A percentile compares a stretch with the other conserved stretches of the same genome.
Conservation (phyloP, 2,797 vertebrate genomes). For the Rhinatrema bivittatum region DNA sequence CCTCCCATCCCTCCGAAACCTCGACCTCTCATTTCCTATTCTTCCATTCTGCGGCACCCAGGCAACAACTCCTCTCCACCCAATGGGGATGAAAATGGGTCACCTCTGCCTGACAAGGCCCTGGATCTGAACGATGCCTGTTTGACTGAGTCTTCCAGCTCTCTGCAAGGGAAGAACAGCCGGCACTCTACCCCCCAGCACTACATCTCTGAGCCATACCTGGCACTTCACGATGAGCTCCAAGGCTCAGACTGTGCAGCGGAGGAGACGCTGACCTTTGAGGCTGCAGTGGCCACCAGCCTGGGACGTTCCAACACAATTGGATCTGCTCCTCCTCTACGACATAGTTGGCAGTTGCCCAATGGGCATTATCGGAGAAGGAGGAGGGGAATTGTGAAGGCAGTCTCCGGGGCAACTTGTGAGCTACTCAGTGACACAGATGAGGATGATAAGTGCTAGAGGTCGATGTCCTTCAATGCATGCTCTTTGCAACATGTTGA, state of each 20-base stretch:
- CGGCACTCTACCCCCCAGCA: constrained; percentile 78
- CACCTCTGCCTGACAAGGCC: constrained; percentile 46
- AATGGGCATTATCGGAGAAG: constrained; percentile 88
- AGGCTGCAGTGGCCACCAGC: constrained; percentile 85
- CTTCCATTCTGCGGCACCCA: constrained; percentile 71
- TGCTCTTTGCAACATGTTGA: constrained; percentile 52
- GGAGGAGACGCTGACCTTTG: constrained; percentile 88
- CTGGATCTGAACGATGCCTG: constrained; percentile 45
- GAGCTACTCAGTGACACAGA: constrained; percentile 91
- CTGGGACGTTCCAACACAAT: constrained; percentile 85
- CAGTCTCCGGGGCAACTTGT: constrained; percentile 62
- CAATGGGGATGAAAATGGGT: constrained; percentile 56
- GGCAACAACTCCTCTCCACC: constrained; percentile 55
- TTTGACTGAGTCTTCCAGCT: constrained; percentile 50
- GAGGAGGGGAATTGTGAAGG: constrained; percentile 62
- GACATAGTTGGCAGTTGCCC: constrained; percentile 95
- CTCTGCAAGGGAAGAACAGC: constrained; percentile 51
- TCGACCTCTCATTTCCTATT: constrained; percentile 87
- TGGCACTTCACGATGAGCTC: constrained; percentile 78
- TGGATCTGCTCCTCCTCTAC: constrained; percentile 81
- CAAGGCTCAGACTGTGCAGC: constrained; percentile 69
- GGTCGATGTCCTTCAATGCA: constrained; percentile 50
- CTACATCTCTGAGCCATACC: constrained; percentile 94
- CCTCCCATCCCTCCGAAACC: constrained; percentile 88
- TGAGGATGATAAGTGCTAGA: constrained; percentile 92